Evolutionary conservation across 2,797 vertebrate genomes (phyloP).

Genomic region (Choloepus didactylus): DNA sequence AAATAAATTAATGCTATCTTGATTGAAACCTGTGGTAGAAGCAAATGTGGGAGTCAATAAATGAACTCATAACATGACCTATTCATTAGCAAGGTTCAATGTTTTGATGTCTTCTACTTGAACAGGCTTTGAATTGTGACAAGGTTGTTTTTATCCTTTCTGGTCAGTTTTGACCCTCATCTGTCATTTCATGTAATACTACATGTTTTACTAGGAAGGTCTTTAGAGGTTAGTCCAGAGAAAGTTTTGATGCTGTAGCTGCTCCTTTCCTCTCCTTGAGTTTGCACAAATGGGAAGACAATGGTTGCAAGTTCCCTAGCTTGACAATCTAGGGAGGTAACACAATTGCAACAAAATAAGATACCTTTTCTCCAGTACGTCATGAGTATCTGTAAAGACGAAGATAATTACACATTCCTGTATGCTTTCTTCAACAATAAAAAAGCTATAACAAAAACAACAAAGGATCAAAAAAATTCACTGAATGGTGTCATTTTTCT

Average conservation of each 20-base stretch:
- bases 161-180: not conserved
- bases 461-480: not conserved
- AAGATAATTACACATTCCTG: not conserved
- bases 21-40: not conserved
- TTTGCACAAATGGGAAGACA: not conserved
- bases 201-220: not conserved
- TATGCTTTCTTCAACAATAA: not conserved
- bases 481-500: not conserved
- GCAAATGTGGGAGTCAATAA: not conserved
- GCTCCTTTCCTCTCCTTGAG: not conserved
- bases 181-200: not conserved
- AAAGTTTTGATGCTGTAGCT: not conserved
- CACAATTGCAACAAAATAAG: not conserved
- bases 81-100: conserved; percentile 4
- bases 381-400: not conserved
- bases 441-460: not conserved
- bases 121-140: not conserved
- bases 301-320: not conserved
- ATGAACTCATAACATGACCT: not conserved
- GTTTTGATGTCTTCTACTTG: not conserved
- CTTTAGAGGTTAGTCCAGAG: not conserved
- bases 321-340: not conserved
- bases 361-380: not conserved
- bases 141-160: conserved; percentile 17
- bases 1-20: not conserved